Evolutionary conservation across 2,797 vertebrate species (phyloP).

Genomic region (Ctenosaura bakeri): DNA sequence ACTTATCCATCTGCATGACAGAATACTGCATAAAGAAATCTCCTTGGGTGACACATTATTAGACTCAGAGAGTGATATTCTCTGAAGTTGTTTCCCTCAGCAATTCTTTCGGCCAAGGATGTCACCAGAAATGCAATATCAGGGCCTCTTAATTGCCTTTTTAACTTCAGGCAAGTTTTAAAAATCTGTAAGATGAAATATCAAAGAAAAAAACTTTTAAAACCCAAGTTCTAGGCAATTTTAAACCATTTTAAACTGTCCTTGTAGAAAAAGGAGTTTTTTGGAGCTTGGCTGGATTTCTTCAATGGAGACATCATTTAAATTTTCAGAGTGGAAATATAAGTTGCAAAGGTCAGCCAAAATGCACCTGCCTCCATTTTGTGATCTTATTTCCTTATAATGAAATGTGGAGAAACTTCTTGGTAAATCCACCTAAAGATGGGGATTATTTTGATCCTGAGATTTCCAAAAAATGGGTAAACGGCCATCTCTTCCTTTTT

Average conservation of each 20-base stretch:
- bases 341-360: not conserved
- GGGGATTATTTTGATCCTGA: not conserved
- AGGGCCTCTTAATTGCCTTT: slow-evolving; percentile 33
- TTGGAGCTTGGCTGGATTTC: not conserved
- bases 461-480: not conserved
- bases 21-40: not conserved
- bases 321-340: too few relatives aligned
- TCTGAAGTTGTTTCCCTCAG: not conserved
- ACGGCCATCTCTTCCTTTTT: too few relatives aligned
- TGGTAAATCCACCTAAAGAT: not conserved
- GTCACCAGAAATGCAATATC: slow-evolving; percentile 1
- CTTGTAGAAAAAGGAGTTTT: not conserved
- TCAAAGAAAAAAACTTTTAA: not conserved
- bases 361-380: not conserved
- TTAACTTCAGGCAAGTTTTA: slow-evolving; percentile 28
- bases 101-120: slow-evolving; percentile 4
- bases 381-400: not conserved
- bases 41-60: slow-evolving; percentile 16
- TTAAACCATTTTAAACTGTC: not conserved
- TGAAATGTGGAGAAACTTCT: not conserved
- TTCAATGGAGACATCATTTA: not conserved
- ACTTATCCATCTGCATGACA: slow-evolving; percentile 17
- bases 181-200: not conserved
- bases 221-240: not conserved
- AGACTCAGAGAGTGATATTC: slow-evolving; percentile 1